Evolutionary conservation across 2,888 invertebrate species (phyloP).

Genomic region (Escarpia spicata): DNA sequence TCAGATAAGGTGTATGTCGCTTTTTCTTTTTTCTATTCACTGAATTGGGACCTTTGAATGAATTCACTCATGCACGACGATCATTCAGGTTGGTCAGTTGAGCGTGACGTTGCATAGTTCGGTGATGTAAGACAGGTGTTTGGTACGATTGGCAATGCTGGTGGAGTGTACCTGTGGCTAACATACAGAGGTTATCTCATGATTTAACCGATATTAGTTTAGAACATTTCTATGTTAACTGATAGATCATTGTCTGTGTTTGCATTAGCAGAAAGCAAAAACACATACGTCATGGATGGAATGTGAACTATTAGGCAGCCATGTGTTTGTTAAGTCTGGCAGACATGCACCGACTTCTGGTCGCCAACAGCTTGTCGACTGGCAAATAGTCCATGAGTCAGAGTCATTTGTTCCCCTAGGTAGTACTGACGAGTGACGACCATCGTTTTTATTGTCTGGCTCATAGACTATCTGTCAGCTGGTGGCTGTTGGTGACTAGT

Average conservation of each 20-base stretch:
- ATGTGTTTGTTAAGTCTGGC: not conserved
- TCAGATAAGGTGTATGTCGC: not conserved
- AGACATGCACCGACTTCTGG: no score
- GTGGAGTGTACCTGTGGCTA: not conserved
- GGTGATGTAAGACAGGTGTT: not conserved
- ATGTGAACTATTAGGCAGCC: not conserved
- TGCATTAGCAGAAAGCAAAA: not conserved
- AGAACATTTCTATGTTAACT: not conserved
- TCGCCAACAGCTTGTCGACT: no score
- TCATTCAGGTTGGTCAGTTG: not conserved
- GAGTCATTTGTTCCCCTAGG: no score
- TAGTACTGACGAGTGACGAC: no score
- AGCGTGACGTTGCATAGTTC: not conserved
- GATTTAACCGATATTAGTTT: not conserved
- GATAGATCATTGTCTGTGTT: not conserved
- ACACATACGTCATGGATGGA: not conserved
- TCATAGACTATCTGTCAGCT: no score
- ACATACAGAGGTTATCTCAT: not conserved
- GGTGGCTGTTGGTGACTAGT: no score
- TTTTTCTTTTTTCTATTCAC: constrained; percentile 6
- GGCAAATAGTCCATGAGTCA: no score
- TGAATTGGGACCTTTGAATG: not conserved
- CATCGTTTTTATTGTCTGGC: no score
- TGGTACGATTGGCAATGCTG: not conserved
- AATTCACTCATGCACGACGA: not conserved